phyloP scores from a whole-genome alignment of 2,888 invertebrate genomes.

The Napeogenes sylphis region DNA sequence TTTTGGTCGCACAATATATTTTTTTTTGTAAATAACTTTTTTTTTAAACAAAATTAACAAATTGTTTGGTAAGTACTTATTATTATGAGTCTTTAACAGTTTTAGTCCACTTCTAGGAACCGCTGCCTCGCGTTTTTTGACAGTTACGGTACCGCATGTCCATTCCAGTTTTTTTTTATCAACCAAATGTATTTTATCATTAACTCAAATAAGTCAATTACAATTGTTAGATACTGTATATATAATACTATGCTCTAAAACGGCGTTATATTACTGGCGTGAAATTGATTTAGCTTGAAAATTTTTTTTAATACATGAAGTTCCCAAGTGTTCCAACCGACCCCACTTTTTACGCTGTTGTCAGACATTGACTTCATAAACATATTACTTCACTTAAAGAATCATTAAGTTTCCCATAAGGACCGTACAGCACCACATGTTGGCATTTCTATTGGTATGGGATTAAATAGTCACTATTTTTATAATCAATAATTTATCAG shows the following conservation, averaged over 20 bases:
- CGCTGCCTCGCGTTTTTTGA: conserved; percentile 58
- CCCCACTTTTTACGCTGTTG: too few relatives aligned
- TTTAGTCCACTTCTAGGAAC: conserved; percentile 44
- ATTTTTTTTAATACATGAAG: too few relatives aligned
- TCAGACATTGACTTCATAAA: too few relatives aligned
- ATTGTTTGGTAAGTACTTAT: conserved; percentile 66
- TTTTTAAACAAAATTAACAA: conserved; percentile 45
- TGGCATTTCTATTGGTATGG: too few relatives aligned
- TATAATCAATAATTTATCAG: too few relatives aligned
- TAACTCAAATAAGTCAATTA: conserved; percentile 35
- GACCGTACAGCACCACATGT: too few relatives aligned
- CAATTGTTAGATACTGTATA: conserved; percentile 13
- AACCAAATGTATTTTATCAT: conserved; percentile 24
- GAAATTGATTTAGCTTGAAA: background rate
- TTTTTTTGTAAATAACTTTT: conserved; percentile 45
- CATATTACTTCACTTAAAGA: too few relatives aligned
- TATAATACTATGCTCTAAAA: background rate
- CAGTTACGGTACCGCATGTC: conserved; percentile 36
- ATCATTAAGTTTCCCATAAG: too few relatives aligned
- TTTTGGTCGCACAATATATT: conserved; percentile 42
- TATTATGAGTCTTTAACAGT: conserved; percentile 37
- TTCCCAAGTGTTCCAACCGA: too few relatives aligned
- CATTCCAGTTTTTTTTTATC: conserved; percentile 53
- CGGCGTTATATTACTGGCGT: background rate
- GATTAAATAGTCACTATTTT: too few relatives aligned